These are phyloP conservation scores for Sinhomidia bicolor DNA, from an alignment of 2,888 invertebrate species.

Conservation along the genomic window DNA sequence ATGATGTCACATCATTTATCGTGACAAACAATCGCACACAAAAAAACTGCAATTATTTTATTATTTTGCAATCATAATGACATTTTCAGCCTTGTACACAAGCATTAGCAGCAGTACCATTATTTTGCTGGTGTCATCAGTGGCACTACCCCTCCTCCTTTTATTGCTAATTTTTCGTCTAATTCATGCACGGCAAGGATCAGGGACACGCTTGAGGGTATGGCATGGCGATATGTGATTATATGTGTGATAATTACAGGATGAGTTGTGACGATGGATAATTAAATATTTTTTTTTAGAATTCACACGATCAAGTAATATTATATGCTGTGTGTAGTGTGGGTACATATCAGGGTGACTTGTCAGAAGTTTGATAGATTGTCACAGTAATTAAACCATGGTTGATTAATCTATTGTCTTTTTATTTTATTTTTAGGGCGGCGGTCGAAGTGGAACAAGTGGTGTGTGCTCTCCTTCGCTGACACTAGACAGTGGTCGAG, in stretches of 20 bases:
- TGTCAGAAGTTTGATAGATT: neutral
- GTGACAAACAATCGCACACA: no score
- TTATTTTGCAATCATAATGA: neutral
- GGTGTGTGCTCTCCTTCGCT: slow-evolving; percentile 77
- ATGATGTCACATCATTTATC: slow-evolving; percentile 48
- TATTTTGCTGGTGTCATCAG: slow-evolving; percentile 29
- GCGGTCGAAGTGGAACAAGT: slow-evolving; percentile 71
- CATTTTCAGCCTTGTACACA: slow-evolving; percentile 16
- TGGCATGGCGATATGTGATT: no score
- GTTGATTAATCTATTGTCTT: neutral
- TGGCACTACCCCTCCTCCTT: slow-evolving; percentile 9
- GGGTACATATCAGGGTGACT: neutral
- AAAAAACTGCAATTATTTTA: neutral
- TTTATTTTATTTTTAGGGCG: slow-evolving; percentile 46
- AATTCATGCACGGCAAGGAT: neutral
- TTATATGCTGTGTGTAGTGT: neutral
- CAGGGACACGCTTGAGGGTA: no score
- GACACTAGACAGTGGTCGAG: slow-evolving; percentile 78
- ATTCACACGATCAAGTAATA: no score
- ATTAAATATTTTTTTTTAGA: no score
- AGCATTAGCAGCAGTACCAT: slow-evolving; percentile 20
- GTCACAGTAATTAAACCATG: neutral
- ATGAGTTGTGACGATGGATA: no score
- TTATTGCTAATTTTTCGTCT: neutral
- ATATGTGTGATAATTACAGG: neutral